phyloP scores from a whole-genome alignment of 2,888 invertebrate genomes.

The Campopleginae sp. region DNA sequence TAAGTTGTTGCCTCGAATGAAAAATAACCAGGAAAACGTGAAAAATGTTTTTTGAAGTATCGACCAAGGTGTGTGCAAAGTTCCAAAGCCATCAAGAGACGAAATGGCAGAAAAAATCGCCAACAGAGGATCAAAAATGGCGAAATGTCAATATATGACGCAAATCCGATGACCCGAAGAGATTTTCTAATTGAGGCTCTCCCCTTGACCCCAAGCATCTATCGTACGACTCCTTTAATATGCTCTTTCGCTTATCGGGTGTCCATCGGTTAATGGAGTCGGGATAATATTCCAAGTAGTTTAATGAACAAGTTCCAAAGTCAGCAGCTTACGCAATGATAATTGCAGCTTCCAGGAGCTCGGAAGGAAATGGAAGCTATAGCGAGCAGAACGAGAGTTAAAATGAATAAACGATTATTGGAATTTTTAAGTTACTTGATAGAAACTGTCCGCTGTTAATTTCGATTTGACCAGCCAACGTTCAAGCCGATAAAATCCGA shows the following conservation, averaged over 20 bases:
- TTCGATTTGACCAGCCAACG: neutral
- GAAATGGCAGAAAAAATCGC: neutral
- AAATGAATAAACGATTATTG: conserved; percentile 19
- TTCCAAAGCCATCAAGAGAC: neutral
- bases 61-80: too few relatives aligned
- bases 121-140: neutral
- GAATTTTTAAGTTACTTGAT: conserved; percentile 21
- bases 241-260: conserved; percentile 2
- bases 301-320: conserved; percentile 31
- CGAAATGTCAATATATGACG: too few relatives aligned
- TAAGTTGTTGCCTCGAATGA: neutral
- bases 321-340: conserved; percentile 39
- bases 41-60: too few relatives aligned
- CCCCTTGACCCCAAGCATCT: neutral
- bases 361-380: neutral
- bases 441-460: neutral
- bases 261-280: conserved; percentile 35
- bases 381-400: neutral
- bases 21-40: neutral
- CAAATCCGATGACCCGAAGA: neutral
- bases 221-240: conserved; percentile 2
- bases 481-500: neutral
- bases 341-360: conserved; percentile 18
- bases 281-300: conserved; percentile 15
- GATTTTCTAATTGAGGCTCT: neutral